Base-by-base conservation (phyloP, 1,140 invertebrate species). In the Polypedilum vanderplanki region DNA sequence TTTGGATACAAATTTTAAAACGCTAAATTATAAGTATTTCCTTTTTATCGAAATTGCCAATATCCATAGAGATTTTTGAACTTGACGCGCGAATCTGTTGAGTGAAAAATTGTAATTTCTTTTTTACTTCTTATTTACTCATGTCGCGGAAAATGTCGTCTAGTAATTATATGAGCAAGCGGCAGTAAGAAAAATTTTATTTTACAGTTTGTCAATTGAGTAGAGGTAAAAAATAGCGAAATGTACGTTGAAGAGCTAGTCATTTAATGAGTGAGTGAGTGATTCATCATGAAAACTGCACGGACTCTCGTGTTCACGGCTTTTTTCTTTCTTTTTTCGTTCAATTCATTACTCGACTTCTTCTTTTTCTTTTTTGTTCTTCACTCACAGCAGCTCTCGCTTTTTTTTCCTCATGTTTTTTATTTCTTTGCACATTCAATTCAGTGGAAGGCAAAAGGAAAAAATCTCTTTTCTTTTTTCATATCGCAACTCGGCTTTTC, bases 231-330 rank as follows among this genome's bases (percentile, higher is more conserved):
- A 33, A 33, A 33, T 33, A 33, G 24, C 24, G 24, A 33, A n/a
- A n/a, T n/a, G n/a, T n/a, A n/a, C n/a, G 41, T 46, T 10, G 41
- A 46, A 12, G 12, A 57, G 46, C 2, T n/a, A 57, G 46, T 57
- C 46, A 33, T 33, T 33, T 33, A 33, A 33, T 33, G 24, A 33
- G 24, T 33, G 24, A 33, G 24, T 33, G 46, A 70, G 18, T 70
- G 65, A 70, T 20, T 70, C 65, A 70, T 70, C 17, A 22, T 70
- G 65, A 70, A 70, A 70, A 70, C 15, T 70, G 65, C 65, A 70
- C 65, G 24, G 24, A 70, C 65, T 20, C 65, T 70, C 65, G 17
- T 70, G 65, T 22, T 22, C 17, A 70, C 18, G 17, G 65, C n/a
- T 70, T 67, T 67, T 12, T 18, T n/a, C n/a, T 57, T 17, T 57